Evolutionary conservation across 30 jellyfish, hydroid and myxozoan genomes (phyloP).

Genomic region (Aurelia aurita complex sp. Pacific): DNA sequence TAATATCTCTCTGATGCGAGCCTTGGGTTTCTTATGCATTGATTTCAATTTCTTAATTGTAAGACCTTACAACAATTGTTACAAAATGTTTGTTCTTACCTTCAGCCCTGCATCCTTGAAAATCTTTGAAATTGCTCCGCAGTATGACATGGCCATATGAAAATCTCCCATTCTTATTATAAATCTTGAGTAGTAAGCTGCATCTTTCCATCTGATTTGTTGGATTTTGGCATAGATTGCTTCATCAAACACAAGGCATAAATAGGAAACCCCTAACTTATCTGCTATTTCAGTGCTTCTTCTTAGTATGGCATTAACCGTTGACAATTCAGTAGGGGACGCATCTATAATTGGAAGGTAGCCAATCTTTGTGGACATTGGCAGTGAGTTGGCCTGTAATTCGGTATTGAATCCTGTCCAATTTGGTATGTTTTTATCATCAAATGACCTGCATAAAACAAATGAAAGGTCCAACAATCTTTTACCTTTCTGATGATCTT

Average conservation of each 20-base stretch:
- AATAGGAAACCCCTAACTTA: neutral
- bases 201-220: slow-evolving; percentile 48
- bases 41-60: too few relatives aligned
- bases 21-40: too few relatives aligned
- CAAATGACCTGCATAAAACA: neutral
- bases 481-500: slow-evolving; percentile 1
- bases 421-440: slow-evolving; percentile 11
- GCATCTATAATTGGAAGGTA: slow-evolving; percentile 65
- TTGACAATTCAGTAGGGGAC: slow-evolving; percentile 38
- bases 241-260: slow-evolving; percentile 39
- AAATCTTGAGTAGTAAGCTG: slow-evolving; percentile 2
- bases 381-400: slow-evolving; percentile 3
- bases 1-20: too few relatives aligned
- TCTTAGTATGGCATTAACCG: slow-evolving; percentile 25
- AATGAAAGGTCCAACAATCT: slow-evolving; percentile 26
- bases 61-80: neutral
- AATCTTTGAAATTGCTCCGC: slow-evolving; percentile 16
- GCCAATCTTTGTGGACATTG: slow-evolving; percentile 25
- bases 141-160: slow-evolving; percentile 45
- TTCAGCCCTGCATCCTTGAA: slow-evolving; percentile 44
- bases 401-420: slow-evolving; percentile 56
- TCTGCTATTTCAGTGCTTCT: slow-evolving; percentile 34
- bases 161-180: slow-evolving; percentile 31
- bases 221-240: slow-evolving; percentile 55
- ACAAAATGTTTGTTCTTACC: neutral